These are phyloP conservation scores for Falcaria lacertinaria DNA, from an alignment of 2,888 invertebrate species.

Conservation along the genomic window DNA sequence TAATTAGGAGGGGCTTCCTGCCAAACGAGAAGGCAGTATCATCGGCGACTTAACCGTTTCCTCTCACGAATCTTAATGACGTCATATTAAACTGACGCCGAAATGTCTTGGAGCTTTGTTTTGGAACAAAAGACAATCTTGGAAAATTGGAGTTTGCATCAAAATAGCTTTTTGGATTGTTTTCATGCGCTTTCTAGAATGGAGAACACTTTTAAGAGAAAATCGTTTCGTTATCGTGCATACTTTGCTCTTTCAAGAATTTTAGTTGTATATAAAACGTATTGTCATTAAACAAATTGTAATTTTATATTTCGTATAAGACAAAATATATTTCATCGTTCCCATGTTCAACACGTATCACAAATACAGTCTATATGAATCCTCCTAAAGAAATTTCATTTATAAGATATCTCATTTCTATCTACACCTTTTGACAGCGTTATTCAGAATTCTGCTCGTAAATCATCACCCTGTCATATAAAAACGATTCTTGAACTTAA, in stretches of 20 bases:
- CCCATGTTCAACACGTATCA: neutral
- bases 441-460: neutral
- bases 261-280: no score
- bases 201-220: neutral
- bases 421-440: neutral
- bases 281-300: no score
- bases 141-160: neutral
- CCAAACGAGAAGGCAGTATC: conserved; percentile 13
- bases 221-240: no score
- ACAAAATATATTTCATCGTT: no score
- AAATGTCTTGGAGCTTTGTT: neutral
- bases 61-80: conserved; percentile 2
- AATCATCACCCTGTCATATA: neutral
- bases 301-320: no score
- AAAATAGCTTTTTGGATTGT: neutral
- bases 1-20: conserved; percentile 21
- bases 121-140: neutral
- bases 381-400: neutral
- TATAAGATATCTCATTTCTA: neutral
- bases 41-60: neutral
- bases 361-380: neutral
- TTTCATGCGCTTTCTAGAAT: neutral
- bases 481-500: neutral
- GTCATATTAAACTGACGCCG: conserved; percentile 1
- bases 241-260: no score